phyloP scores from a whole-genome alignment of 2,113 vertebrate genomes.

The Ranitomeya imitator region DNA sequence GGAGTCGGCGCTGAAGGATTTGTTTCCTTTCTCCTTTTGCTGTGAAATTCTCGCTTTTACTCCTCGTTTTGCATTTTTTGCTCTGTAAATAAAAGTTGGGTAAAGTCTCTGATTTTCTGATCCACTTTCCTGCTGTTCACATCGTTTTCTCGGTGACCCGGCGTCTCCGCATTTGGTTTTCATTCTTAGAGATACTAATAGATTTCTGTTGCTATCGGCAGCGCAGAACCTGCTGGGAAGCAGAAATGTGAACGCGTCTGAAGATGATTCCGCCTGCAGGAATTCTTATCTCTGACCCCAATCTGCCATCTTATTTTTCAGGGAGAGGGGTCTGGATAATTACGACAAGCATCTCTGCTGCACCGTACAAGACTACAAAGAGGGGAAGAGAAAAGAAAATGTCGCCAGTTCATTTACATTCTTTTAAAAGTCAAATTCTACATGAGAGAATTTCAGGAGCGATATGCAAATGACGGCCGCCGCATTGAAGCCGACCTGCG shows the following conservation, averaged over 20 bases:
- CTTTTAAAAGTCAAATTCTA: constrained; percentile 20
- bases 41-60: not conserved
- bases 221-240: constrained; percentile 69
- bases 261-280: constrained; percentile 68
- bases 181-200: constrained; percentile 67
- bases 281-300: constrained; percentile 69
- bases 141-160: not conserved
- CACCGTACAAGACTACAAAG: not conserved
- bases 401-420: not conserved
- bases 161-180: constrained; percentile 60
- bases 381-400: not conserved
- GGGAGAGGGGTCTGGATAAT: constrained; percentile 54
- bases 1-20: not conserved
- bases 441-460: not conserved
- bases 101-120: not conserved
- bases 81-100: constrained; percentile 37
- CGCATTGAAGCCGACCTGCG: not conserved
- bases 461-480: not conserved
- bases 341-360: not conserved
- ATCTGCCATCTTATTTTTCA: constrained; percentile 68
- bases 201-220: constrained; percentile 71
- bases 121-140: not conserved
- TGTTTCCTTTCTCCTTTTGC: not conserved
- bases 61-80: constrained; percentile 2
- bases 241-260: constrained; percentile 70